A percentile compares a stretch with the other conserved stretches of the same genome.
Conservation (phyloP, 2,888 invertebrate species). For the Chrysomela aeneicollis region DNA sequence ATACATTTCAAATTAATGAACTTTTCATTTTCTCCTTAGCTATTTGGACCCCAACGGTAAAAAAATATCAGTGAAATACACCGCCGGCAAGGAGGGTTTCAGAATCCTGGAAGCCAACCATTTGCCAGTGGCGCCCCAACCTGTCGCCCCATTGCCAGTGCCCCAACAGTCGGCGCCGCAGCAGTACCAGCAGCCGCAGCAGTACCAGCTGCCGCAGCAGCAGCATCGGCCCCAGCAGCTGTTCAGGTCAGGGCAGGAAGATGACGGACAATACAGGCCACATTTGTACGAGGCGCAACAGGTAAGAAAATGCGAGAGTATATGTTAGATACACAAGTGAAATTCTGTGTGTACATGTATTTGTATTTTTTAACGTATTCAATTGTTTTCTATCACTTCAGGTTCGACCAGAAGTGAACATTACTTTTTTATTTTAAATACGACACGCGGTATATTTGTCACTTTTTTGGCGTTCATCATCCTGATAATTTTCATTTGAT, state of each 20-base stretch:
- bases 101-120: constrained; percentile 63
- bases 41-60: constrained; percentile 69
- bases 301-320: constrained; percentile 9
- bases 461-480: too few species aligned
- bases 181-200: constrained; percentile 41
- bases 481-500: not conserved
- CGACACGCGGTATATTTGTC: too few species aligned
- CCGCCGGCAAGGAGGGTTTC: constrained; percentile 64
- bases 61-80: constrained; percentile 69
- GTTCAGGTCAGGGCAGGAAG: constrained; percentile 33
- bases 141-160: constrained; percentile 48
- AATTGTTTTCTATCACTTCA: too few species aligned
- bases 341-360: too few species aligned
- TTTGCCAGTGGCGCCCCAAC: constrained; percentile 57
- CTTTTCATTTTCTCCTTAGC: constrained; percentile 17
- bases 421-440: too few species aligned
- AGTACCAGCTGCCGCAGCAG: constrained; percentile 36
- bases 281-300: constrained; percentile 47
- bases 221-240: constrained; percentile 25
- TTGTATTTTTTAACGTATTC: too few species aligned
- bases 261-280: constrained; percentile 54
- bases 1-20: too few species aligned
- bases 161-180: constrained; percentile 38
- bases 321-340: not conserved
- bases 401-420: too few species aligned